Conservation (phyloP, 2,888 invertebrate genomes). For the Chrysolina haemoptera region DNA sequence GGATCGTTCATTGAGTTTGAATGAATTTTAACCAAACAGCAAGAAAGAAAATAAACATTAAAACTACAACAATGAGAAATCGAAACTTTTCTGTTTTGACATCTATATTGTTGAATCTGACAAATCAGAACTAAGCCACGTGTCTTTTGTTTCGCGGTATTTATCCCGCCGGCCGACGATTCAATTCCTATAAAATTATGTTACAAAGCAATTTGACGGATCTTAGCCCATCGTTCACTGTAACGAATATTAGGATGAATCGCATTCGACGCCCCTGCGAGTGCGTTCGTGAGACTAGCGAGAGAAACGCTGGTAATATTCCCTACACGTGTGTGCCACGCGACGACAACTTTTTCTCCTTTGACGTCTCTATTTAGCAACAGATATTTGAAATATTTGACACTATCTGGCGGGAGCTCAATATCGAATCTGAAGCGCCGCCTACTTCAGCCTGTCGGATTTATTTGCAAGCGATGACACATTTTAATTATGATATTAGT, state of each 20-base stretch:
- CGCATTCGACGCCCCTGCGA: slow-evolving; percentile 26
- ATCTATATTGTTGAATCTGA: slow-evolving; percentile 36
- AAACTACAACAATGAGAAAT: neutral
- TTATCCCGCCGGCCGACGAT: slow-evolving; percentile 55
- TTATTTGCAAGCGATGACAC: slow-evolving; percentile 19
- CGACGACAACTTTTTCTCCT: slow-evolving; percentile 51
- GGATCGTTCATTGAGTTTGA: neutral
- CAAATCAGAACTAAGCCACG: slow-evolving; percentile 56
- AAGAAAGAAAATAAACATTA: neutral
- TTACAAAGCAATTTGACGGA: slow-evolving; percentile 62
- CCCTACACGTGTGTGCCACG: slow-evolving; percentile 60
- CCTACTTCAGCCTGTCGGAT: slow-evolving; percentile 35
- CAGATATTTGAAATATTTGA: slow-evolving; percentile 61
- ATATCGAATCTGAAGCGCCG: slow-evolving; percentile 41
- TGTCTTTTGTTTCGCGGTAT: slow-evolving; percentile 56
- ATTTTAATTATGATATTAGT: neutral
- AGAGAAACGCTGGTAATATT: slow-evolving; percentile 63
- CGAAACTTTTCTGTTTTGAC: slow-evolving; percentile 32
- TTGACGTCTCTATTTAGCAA: slow-evolving; percentile 62
- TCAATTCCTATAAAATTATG: slow-evolving; percentile 59
- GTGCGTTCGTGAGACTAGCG: slow-evolving; percentile 27
- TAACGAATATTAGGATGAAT: slow-evolving; percentile 25
- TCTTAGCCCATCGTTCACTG: slow-evolving; percentile 51
- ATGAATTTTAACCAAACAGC: too few relatives aligned
- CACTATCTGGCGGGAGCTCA: slow-evolving; percentile 58